Evolutionary conservation across 1,140 invertebrate species (phyloP).

Genomic region (Phthorimaea operculella): DNA sequence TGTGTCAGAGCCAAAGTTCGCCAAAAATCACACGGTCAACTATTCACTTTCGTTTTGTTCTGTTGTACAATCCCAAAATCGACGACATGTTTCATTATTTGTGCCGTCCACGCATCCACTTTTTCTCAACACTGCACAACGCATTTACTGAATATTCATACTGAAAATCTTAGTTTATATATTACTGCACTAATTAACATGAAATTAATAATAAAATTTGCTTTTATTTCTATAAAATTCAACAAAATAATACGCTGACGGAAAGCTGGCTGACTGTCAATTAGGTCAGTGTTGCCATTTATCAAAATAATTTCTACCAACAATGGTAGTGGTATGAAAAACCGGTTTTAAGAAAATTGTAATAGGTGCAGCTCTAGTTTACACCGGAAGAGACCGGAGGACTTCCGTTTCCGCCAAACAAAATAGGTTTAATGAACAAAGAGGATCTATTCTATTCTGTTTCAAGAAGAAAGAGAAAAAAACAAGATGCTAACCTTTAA

Average conservation of each 20-base stretch:
- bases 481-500: too few relatives aligned
- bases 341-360: too few relatives aligned
- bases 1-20: constrained; percentile 24
- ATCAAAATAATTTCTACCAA: background rate
- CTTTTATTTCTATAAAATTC: constrained; percentile 18
- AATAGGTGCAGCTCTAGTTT: too few relatives aligned
- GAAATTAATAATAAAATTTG: constrained; percentile 13
- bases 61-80: constrained; percentile 55
- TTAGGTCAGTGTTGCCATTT: constrained; percentile 2
- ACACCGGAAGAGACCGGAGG: too few relatives aligned
- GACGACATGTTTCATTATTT: constrained; percentile 52
- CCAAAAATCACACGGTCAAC: constrained; percentile 42
- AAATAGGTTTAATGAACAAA: too few relatives aligned
- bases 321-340: too few relatives aligned
- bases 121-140: constrained; percentile 12
- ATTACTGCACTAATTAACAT: constrained; percentile 16
- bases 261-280: constrained; percentile 24
- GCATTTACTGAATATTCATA: constrained; percentile 19
- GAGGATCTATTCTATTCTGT: too few relatives aligned
- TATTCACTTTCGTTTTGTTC: constrained; percentile 65
- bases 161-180: constrained; percentile 13
- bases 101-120: constrained; percentile 31
- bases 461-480: too few relatives aligned
- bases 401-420: too few relatives aligned
- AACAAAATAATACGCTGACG: constrained; percentile 34